Evolutionary conservation across 2,888 invertebrate species (phyloP), one percentile per base, ranked within the genome.

Genomic region (Drosophila multiciliata): DNA sequence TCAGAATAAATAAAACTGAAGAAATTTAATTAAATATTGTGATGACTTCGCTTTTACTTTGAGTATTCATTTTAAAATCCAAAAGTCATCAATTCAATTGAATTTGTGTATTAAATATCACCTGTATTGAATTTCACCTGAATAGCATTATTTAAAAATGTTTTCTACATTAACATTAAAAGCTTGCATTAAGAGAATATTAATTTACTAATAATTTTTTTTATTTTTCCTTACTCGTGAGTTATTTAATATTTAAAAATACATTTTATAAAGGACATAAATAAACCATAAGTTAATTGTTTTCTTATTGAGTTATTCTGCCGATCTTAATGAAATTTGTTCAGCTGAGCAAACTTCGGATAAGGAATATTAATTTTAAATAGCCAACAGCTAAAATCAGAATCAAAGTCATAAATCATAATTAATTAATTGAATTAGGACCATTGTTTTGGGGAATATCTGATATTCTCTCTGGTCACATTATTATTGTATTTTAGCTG

Each of bases 11-110:
- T 48, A 54, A 29, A 50, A 49, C 38, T 20, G 26, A 26, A 23
- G 23, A 53, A 73, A 57, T 42, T 50, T 32, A 52, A 42, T 63
- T 52, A 63, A 45, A 60, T 58, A 57, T 38, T 20, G 33, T 29
- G 20, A 17, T 12, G 17, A 17, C 5, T 45, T 35, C n/a, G 15
- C 40, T 26, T 40, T 35, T 33, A 36, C 40, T 38, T 29, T 35
- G 42, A 5, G 26, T 49, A 49, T 49, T 26, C 17, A 26, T 45
- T 40, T 45, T 15, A 45, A 23, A 45, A 8, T 20, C 0, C 15
- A 45, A 45, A 45, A 15, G 45, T 23, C 23, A 45, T 23, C 4
- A 45, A 15, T 23, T 23, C 1, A 45, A 23, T 45, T 8, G 15
- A 45, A 15, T 8, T 8, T 8, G 8, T 15, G 15, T 23, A 45